Percentiles rank a stretch among this genome's conserved stretches.
phyloP scores from a whole-genome alignment of 2,888 invertebrate genomes.

The Tribolium freemani region DNA sequence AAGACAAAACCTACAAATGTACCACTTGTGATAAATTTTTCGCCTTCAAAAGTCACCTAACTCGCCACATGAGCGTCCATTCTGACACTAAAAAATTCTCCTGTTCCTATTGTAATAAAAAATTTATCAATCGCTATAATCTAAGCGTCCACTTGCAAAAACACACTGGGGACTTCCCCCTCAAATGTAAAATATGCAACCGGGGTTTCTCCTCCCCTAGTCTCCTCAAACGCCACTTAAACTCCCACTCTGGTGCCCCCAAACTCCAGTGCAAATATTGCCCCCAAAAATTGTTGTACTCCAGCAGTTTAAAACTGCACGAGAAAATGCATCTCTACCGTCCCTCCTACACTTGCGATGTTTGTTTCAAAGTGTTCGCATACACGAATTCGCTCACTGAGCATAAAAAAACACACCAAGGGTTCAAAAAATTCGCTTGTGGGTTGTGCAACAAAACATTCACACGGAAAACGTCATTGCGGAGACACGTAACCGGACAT shows the following conservation, averaged over 20 bases:
- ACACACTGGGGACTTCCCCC: conserved; percentile 35
- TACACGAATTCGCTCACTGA: conserved; percentile 37
- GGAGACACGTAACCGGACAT: conserved; percentile 20
- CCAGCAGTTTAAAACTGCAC: conserved; percentile 36
- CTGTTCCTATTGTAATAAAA: conserved; percentile 29
- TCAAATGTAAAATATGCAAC: conserved; percentile 19
- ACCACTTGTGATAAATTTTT: conserved; percentile 32
- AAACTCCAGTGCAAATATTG: conserved; percentile 32
- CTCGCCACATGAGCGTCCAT: conserved; percentile 27
- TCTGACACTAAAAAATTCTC: conserved; percentile 18
- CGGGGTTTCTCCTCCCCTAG: conserved; percentile 35
- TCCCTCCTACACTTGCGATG: conserved; percentile 37
- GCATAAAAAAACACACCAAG: conserved; percentile 36
- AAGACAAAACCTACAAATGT: conserved; percentile 2
- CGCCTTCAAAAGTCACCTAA: conserved; percentile 29
- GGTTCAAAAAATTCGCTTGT: conserved; percentile 23
- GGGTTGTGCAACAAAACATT: conserved; percentile 28
- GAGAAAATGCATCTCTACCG: conserved; percentile 37
- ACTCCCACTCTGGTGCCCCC: conserved; percentile 18
- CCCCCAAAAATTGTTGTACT: conserved; percentile 21
- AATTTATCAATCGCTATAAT: conserved; percentile 38
- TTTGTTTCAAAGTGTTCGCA: conserved; percentile 36
- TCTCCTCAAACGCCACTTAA: conserved; percentile 33
- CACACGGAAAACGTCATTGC: conserved; percentile 29
- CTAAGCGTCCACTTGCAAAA: conserved; percentile 30